Evolutionary conservation across 2,113 vertebrate species (phyloP), one percentile per base, ranked within the genome.

Genomic region (Upupa epops): DNA sequence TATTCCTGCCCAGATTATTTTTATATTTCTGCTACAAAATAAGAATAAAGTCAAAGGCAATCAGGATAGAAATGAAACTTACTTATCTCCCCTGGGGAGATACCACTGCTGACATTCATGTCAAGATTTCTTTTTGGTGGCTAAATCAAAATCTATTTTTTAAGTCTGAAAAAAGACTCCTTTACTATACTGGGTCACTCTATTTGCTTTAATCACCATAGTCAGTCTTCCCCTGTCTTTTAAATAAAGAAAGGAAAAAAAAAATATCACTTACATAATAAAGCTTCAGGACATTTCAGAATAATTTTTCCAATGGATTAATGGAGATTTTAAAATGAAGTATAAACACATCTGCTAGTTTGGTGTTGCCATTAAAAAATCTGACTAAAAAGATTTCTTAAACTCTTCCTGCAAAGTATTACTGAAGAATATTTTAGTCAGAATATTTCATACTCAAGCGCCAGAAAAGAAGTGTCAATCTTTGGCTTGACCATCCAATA

Each of bases 11-110:
- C 52, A 64, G 83, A n/a, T 63, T 3, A 0, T 36, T 90, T 93
- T 73, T 80, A 7, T 61, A 24, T 68, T 65, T 90, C 70, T 84
- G 13, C 37, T 95, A 92, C 14, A 52, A 89, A 87, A 84, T 76
- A 89, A 69, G 40, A 54, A 58, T 54, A 8, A 73, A 89, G 66
- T 89, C 59, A 87, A 73, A 90, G 84, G 24, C 36, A 91, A 91
- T 91, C 45, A 85, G 58, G 65, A 87, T 51, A 46, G 78, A 93
- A 87, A 64, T 65, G 40, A 72, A 95, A 75, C 37, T 64, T 82
- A 42, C 40, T 76, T 79, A 45, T 25, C 7, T 60, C 92, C 70
- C 77, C 89, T 90, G 63, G 66, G 77, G 54, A 71, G 48, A 59
- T 78, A 42, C 48, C 68, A 26, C 60, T 71, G 40, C 58, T 92